Percentiles rank a stretch among this genome's conserved stretches.
Conservation (phyloP, 2,888 invertebrate species). For the Rhamphomyia laevipes region DNA sequence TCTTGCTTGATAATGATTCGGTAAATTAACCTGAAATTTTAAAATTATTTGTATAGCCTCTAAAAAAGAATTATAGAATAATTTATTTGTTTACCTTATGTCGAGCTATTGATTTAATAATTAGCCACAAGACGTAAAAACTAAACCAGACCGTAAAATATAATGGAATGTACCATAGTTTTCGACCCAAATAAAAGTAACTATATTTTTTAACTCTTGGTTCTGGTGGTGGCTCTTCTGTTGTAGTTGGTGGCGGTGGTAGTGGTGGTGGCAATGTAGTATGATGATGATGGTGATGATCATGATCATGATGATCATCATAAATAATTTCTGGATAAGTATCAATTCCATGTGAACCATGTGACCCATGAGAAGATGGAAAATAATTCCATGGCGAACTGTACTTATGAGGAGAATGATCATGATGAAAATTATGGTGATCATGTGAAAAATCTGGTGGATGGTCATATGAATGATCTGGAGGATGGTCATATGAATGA, state of each 20-base stretch:
- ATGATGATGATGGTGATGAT: constrained; percentile 14
- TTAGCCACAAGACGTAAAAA: constrained; percentile 51
- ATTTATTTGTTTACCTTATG: constrained; percentile 42
- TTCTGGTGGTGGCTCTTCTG: constrained; percentile 29
- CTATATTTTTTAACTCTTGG: constrained; percentile 47
- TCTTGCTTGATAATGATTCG: constrained; percentile 32
- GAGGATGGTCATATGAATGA: constrained; percentile 23
- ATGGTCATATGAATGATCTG: constrained; percentile 19
- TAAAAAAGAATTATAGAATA: no score
- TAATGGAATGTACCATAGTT: constrained; percentile 58
- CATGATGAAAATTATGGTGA: constrained; percentile 12
- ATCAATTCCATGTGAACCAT: constrained; percentile 18
- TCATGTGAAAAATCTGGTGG: neutral
- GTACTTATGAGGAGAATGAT: constrained; percentile 16
- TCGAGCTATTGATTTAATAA: constrained; percentile 53
- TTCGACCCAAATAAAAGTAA: constrained; percentile 56
- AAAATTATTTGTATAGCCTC: neutral
- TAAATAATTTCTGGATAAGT: constrained; percentile 21
- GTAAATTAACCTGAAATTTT: constrained; percentile 29
- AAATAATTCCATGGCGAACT: neutral
- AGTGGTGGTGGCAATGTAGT: constrained; percentile 16
- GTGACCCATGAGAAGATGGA: neutral
- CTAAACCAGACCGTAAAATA: constrained; percentile 53
- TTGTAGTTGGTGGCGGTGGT: constrained; percentile 25
- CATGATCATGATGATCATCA: constrained; percentile 20